Percentiles rank a stretch among this genome's conserved stretches.
Conservation (phyloP, 2,113 vertebrate genomes). For the Lynx canadensis region DNA sequence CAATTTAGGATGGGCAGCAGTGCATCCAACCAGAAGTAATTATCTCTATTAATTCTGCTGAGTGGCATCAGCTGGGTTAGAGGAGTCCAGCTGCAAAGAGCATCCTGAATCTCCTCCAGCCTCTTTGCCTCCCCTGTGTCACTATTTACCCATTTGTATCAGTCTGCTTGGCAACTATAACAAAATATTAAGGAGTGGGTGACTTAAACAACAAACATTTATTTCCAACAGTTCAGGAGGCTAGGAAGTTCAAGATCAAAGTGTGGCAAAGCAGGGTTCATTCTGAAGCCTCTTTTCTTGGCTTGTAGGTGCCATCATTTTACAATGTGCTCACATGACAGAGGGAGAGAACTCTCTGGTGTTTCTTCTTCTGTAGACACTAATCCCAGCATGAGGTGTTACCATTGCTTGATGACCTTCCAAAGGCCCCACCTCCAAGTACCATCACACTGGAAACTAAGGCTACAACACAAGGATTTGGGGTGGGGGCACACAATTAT, state of each 20-base stretch:
- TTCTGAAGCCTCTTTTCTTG: background rate
- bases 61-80: background rate
- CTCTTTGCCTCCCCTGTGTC: background rate
- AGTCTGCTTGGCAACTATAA: background rate
- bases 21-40: slow-evolving; percentile 48
- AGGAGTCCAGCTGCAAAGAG: background rate
- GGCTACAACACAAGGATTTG: background rate
- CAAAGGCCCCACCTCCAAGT: background rate
- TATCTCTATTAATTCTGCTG: background rate
- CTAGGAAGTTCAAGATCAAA: background rate
- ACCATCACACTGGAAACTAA: background rate
- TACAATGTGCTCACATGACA: background rate
- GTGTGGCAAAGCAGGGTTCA: background rate
- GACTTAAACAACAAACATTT: background rate
- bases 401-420: background rate
- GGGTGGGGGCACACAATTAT: background rate
- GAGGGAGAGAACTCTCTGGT: background rate
- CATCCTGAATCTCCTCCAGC: background rate
- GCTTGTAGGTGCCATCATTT: background rate
- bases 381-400: background rate
- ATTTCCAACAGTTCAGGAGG: background rate
- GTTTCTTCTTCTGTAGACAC: background rate
- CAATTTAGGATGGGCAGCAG: slow-evolving; percentile 73
- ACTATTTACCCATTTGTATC: background rate
- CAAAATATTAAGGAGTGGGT: background rate